A percentile compares a stretch with the other conserved stretches of the same genome.
These are phyloP conservation scores for Hyles vespertilio DNA, from an alignment of 1,140 invertebrate genomes.

Conservation along the genomic window DNA sequence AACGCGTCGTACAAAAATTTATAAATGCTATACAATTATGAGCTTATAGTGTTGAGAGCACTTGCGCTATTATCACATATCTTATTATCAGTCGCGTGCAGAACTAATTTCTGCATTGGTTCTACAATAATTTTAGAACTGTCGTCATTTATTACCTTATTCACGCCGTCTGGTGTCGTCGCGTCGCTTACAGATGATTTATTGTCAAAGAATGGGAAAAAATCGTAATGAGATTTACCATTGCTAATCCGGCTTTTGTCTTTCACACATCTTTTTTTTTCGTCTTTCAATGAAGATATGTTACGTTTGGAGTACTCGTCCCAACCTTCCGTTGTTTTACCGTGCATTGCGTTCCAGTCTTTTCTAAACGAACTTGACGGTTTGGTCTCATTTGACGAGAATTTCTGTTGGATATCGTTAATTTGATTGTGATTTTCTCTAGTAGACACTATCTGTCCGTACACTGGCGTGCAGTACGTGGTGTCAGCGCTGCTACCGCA, in stretches of 20 bases:
- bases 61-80: conserved; percentile 72
- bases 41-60: conserved; percentile 67
- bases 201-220: conserved; percentile 68
- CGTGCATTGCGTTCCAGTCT: conserved; percentile 54
- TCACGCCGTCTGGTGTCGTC: conserved; percentile 20
- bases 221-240: conserved; percentile 61
- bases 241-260: conserved; percentile 51
- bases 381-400: conserved; percentile 50
- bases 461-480: conserved; percentile 64
- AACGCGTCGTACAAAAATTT: conserved; percentile 46
- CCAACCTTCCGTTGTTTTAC: conserved; percentile 53
- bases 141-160: conserved; percentile 46
- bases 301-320: conserved; percentile 61
- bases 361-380: conserved; percentile 63
- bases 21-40: conserved; percentile 58
- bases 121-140: conserved; percentile 71
- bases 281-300: conserved; percentile 47
- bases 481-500: conserved; percentile 47
- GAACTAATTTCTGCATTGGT: conserved; percentile 71
- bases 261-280: conserved; percentile 47
- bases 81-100: conserved; percentile 72
- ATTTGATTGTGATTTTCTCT: conserved; percentile 71
- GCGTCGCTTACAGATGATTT: conserved; percentile 34
- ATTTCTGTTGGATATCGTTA: conserved; percentile 67
- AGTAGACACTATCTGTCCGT: conserved; percentile 63